Base-by-base conservation (phyloP, 2,113 vertebrate genomes). In the Acrocephalus kingi region DNA sequence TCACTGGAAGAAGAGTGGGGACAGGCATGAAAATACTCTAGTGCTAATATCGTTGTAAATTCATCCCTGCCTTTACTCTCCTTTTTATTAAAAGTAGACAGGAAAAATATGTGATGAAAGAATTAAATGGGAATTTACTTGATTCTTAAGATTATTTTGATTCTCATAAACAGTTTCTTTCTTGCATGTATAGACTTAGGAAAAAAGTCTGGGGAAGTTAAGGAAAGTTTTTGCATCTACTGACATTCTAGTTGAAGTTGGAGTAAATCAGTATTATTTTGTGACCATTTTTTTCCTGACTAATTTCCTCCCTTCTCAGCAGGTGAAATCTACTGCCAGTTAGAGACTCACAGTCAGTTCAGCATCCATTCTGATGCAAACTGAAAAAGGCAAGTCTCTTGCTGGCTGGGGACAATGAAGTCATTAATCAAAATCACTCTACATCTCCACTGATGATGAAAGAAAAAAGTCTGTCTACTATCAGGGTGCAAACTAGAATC, bases 341-440 rank as follows among this genome's bases (percentile, higher is more conserved):
- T 91, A 95, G 69, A 94, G 69, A 61, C 87, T 93, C 85, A 82
- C 16, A 72, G 81, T 87, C 59, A 74, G 89, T 94, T 95, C 93
- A 96, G 93, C 74, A 89, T 94, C 94, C 77, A 93, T 96, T 97
- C 95, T 95, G 94, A 97, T 95, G 95, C 86, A 96, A 96, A 96
- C 95, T 1, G 22, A 92, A 97, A 91, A 95, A 94, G 39, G 76
- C 55, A 94, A 81, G 94, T 78, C 61, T 97, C 94, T 97, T 97
- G 96, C 96, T 97, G 96, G 27, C 76, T 94, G 91, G 62, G 86
- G 95, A 95, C 95, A 96, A 97, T 96, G 94, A 91, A 96, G 84
- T 94, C 95, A 95, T 97, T 97, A 96, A 92, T 94, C 95, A 95
- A 97, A 97, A 97, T 96, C 93, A 92, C 89, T 87, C 49, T 91